Evolutionary conservation across 2,113 vertebrate genomes (phyloP).

Genomic region (Eudorcas thomsonii): DNA sequence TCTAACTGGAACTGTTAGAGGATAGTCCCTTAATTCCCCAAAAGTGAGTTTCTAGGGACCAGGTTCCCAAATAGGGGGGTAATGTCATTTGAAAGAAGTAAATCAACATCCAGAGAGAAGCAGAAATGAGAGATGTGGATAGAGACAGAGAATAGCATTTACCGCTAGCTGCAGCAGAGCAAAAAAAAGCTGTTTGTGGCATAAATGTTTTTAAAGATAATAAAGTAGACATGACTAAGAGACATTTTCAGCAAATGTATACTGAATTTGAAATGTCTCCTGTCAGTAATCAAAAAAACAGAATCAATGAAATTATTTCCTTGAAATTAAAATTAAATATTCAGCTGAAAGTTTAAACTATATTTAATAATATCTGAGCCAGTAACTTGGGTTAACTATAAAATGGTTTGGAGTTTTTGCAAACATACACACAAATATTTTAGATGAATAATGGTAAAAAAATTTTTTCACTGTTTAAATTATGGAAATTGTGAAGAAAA

Average conservation of each 20-base stretch:
- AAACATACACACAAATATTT: not conserved
- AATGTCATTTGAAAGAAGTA: not conserved
- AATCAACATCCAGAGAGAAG: not conserved
- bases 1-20: not conserved
- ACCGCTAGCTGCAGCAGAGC: not conserved
- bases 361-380: not conserved
- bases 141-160: not conserved
- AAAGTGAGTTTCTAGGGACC: not conserved
- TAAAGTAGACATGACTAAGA: not conserved
- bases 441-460: not conserved
- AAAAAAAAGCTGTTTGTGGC: not conserved
- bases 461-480: not conserved
- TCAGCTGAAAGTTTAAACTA: not conserved
- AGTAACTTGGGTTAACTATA: not conserved
- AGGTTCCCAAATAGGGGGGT: not conserved
- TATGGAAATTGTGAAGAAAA: not conserved
- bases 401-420: not conserved
- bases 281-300: not conserved
- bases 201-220: not conserved
- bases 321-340: constrained; percentile 8
- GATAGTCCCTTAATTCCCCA: not conserved
- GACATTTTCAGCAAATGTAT: not conserved
- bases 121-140: not conserved
- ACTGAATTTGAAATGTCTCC: not conserved
- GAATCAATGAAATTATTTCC: not conserved